Base-by-base conservation (phyloP, 2,113 vertebrate genomes). In the Microtus ochrogaster region DNA sequence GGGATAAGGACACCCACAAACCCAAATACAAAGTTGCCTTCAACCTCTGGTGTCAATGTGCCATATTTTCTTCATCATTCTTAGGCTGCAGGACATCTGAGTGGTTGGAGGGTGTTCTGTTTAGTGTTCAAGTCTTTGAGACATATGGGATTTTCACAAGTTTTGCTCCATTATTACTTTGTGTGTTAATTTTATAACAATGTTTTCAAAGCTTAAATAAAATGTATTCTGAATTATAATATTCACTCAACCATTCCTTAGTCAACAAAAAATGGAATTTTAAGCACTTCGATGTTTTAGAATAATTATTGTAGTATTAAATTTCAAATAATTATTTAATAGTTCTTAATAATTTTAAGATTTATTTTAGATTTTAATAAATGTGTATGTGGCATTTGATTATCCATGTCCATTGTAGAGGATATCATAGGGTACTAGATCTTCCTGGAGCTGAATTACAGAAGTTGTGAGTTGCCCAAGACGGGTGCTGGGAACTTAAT, bases 261-360 rank as follows among this genome's bases (percentile, higher is more conserved):
- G 19, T 11, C 8, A 76, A 58, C 17, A 82, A 70, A 90, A 86
- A 83, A 4, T 82, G 22, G 2, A 83, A 11, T 66, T 89, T 90
- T 21, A 65, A 91, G 58, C 77, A 97, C 77, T 17, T 44, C 7
- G 86, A 41, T 83, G 61, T 1, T 78, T 21, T 77, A 41, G 28
- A 90, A 76, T 81, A 91, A 76, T 70, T 74, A 63, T 68, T 58
- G n/a, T 79, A 81, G 70, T 77, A 68, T 85, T 33, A 89, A 49
- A 36, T 74, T 74, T 79, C 13, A 63, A 92, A 94, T 86, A 49
- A 77, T 12, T 17, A 58, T 39, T 90, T 83, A 2, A 0, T 17
- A 79, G n/a, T 66, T 63, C 83, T 90, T 58, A 19, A 91, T 87
- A 7, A 79, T 24, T 65, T 89, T 79, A 52, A 88, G 70, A 72